Conservation (phyloP, 1,140 invertebrate species). For the Ditylenchus dipsaci region DNA sequence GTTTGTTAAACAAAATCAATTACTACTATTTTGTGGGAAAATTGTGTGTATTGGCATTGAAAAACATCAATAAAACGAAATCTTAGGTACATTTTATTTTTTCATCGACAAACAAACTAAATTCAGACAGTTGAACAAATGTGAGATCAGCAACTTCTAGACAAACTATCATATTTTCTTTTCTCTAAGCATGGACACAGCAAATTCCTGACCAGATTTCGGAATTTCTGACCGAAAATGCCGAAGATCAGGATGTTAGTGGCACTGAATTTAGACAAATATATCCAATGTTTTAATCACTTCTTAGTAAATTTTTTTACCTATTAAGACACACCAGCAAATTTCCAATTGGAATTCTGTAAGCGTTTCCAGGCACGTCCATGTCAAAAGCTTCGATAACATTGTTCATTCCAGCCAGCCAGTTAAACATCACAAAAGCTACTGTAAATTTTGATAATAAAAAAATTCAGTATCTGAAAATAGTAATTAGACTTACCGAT, state of each 20-base stretch:
- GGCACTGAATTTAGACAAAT: constrained; percentile 36
- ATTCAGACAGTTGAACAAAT: no score
- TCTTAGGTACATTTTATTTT: no score
- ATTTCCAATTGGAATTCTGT: constrained; percentile 52
- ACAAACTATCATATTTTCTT: constrained; percentile 13
- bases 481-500: constrained; percentile 10
- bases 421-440: constrained; percentile 54
- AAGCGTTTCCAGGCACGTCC: constrained; percentile 11
- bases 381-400: constrained; percentile 46
- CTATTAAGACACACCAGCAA: constrained; percentile 55
- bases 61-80: no score
- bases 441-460: neutral
- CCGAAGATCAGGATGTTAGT: constrained; percentile 53
- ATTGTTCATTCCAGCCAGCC: constrained; percentile 53
- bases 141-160: constrained; percentile 8
- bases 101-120: no score
- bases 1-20: no score
- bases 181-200: constrained; percentile 33
- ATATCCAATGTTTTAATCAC: no score
- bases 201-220: constrained; percentile 29
- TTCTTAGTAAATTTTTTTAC: no score
- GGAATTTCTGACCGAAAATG: constrained; percentile 46
- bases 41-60: no score
- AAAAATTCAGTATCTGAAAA: no score
- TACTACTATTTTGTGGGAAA: no score